These are phyloP conservation scores for Altica lythri DNA, from an alignment of 2,888 invertebrate genomes.

Conservation along the genomic window DNA sequence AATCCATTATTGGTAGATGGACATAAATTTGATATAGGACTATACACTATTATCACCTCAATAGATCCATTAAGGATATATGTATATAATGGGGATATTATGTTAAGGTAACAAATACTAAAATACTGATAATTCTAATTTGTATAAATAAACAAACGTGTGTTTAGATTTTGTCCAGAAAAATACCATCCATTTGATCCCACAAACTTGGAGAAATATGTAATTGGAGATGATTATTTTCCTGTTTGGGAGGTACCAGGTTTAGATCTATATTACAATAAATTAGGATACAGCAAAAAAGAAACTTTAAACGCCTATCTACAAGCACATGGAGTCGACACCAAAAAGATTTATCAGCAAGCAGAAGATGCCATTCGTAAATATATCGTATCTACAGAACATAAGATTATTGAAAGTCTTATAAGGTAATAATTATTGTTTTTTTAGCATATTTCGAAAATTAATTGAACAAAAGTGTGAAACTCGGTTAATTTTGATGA, in stretches of 20 bases:
- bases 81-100: conserved; percentile 1
- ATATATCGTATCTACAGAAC: neutral
- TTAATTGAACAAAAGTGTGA: too few species aligned
- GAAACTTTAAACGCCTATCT: neutral
- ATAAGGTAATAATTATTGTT: too few species aligned
- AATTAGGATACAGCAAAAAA: neutral
- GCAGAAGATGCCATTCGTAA: neutral
- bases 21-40: conserved; percentile 1
- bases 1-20: neutral
- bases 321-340: neutral
- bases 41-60: conserved; percentile 1
- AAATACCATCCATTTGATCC: neutral
- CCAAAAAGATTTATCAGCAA: neutral
- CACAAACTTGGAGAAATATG: neutral
- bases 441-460: too few species aligned
- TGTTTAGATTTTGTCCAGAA: conserved; percentile 2
- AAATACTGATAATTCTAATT: neutral
- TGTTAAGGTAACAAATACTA: neutral
- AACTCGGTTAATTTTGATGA: too few species aligned
- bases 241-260: neutral
- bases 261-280: neutral
- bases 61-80: neutral
- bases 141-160: neutral
- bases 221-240: conserved; percentile 1
- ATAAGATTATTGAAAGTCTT: neutral